These are phyloP conservation scores for Drymonia ruficornis DNA, from an alignment of 2,888 invertebrate genomes.

Conservation along the genomic window DNA sequence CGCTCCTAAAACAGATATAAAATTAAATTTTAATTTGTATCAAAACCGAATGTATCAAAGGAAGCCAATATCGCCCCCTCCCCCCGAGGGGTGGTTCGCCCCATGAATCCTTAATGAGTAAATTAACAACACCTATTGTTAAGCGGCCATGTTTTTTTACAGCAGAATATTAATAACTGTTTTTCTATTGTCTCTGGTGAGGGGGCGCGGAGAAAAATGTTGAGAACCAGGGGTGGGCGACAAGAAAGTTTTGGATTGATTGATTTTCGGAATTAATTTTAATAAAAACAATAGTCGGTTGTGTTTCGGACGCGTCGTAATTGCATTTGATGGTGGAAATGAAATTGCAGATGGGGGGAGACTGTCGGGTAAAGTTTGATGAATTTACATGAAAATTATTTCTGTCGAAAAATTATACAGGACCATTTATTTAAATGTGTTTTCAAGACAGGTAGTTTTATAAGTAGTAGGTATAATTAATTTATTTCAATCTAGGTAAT, in stretches of 20 bases:
- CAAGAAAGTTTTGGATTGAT: conserved; percentile 71
- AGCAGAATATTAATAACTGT: conserved; percentile 81
- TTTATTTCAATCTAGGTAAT: too few species aligned
- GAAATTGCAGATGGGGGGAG: conserved; percentile 33
- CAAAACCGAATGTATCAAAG: conserved; percentile 48
- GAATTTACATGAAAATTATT: conserved; percentile 26
- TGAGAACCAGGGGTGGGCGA: conserved; percentile 44
- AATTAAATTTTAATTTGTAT: conserved; percentile 44
- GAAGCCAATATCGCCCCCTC: conserved; percentile 44
- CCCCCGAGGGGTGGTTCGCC: conserved; percentile 50
- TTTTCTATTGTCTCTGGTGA: conserved; percentile 68
- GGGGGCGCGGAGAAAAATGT: conserved; percentile 55
- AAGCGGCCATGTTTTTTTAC: conserved; percentile 74
- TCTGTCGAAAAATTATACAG: background rate
- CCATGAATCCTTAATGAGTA: conserved; percentile 82
- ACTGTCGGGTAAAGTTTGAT: conserved; percentile 19
- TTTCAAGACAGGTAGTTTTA: background rate
- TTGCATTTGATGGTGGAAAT: conserved; percentile 53
- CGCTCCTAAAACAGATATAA: conserved; percentile 16
- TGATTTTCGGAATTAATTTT: conserved; percentile 83
- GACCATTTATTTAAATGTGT: background rate
- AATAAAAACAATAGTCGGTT: conserved; percentile 76
- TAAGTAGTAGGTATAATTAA: too few species aligned
- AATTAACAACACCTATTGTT: conserved; percentile 84
- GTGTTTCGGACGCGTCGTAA: conserved; percentile 72